A percentile compares a stretch with the other conserved stretches of the same genome.
Conservation (phyloP, 2,113 vertebrate species). For the Mustelus asterias region DNA sequence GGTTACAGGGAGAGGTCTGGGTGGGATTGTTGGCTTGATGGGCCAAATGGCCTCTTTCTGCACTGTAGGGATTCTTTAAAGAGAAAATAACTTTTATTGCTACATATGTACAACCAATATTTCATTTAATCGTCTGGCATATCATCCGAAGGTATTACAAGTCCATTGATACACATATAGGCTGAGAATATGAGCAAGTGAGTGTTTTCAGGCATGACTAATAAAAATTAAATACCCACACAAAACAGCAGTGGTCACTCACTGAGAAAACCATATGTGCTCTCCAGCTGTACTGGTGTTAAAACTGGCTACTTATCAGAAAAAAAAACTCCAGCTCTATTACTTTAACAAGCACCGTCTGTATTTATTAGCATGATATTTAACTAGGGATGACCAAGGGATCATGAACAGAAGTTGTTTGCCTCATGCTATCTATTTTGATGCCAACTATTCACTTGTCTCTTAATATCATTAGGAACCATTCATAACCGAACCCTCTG, state of each 20-base stretch:
- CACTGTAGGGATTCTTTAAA: too few relatives aligned
- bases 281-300: not conserved
- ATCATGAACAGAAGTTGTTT: conserved; percentile 9
- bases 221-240: not conserved
- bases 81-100: not conserved
- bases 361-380: conserved; percentile 15
- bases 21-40: too few relatives aligned
- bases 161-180: not conserved
- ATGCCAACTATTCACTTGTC: not conserved
- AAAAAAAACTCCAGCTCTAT: not conserved
- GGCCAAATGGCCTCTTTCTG: too few relatives aligned
- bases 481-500: not conserved
- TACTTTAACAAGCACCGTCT: not conserved
- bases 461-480: not conserved
- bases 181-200: not conserved
- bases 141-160: not conserved
- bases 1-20: too few relatives aligned
- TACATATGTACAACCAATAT: not conserved
- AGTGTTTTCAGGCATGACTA: conserved; percentile 4
- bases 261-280: conserved; percentile 9
- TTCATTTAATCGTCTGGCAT: not conserved
- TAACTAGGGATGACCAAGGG: not conserved
- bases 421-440: not conserved
- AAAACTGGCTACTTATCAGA: not conserved
- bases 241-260: conserved; percentile 6